Evolutionary conservation across 1,140 invertebrate genomes (phyloP).

Genomic region (Eufriesea mexicana): DNA sequence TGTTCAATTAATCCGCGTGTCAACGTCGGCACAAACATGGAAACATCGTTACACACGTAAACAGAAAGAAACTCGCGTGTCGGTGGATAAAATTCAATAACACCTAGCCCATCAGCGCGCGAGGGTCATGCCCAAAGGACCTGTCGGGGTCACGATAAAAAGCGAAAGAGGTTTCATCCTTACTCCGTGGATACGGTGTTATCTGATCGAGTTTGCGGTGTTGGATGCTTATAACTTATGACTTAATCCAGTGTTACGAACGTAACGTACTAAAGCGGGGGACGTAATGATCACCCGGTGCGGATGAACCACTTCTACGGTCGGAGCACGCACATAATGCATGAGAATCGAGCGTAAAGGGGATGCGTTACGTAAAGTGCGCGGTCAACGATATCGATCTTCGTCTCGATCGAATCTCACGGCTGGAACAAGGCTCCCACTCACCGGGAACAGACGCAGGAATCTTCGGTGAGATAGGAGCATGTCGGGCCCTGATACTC

Average conservation of each 20-base stretch:
- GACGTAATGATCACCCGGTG: conserved; percentile 66
- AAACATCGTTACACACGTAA: background rate
- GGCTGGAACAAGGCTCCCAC: conserved; percentile 34
- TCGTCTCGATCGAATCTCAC: conserved; percentile 60
- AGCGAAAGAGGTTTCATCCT: conserved; percentile 14
- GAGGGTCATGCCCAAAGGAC: background rate
- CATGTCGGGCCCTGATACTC: conserved; percentile 34
- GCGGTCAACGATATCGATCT: conserved; percentile 72
- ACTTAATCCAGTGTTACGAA: conserved; percentile 75
- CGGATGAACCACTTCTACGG: conserved; percentile 57
- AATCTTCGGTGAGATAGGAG: conserved; percentile 21
- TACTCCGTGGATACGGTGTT: conserved; percentile 45
- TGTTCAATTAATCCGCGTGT: background rate
- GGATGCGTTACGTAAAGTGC: conserved; percentile 73
- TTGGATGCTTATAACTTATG: conserved; percentile 72
- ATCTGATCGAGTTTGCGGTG: conserved; percentile 50
- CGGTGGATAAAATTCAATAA: background rate
- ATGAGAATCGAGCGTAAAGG: conserved; percentile 49
- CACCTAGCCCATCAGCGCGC: no score
- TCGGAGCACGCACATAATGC: conserved; percentile 44
- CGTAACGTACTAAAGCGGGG: conserved; percentile 60
- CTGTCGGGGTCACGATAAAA: background rate
- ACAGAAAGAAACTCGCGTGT: background rate
- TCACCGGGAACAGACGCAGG: conserved; percentile 18
- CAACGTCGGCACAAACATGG: background rate